Percentiles rank a stretch among this genome's conserved stretches.
Conservation (phyloP, 2,113 vertebrate species). For the Cricetomys ansorgei region DNA sequence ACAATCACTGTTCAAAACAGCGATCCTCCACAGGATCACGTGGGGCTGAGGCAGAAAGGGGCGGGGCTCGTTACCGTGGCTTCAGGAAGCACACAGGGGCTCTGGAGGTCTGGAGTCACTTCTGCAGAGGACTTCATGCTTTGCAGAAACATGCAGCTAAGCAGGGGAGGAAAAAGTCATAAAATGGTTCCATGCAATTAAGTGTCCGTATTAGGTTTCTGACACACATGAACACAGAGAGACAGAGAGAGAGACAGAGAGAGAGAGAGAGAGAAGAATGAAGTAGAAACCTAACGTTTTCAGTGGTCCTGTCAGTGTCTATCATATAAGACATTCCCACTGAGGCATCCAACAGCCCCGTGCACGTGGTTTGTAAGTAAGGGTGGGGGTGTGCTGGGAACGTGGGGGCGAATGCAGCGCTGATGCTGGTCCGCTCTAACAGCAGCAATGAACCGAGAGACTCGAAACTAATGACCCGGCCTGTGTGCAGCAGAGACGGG, state of each 20-base stretch:
- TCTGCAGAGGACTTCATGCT: conserved; percentile 54
- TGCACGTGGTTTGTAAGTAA: neutral
- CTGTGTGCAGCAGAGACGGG: neutral
- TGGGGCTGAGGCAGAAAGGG: neutral
- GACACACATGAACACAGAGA: too few species aligned
- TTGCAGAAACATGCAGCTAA: conserved; percentile 69
- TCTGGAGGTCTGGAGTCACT: conserved; percentile 23
- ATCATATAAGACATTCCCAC: neutral
- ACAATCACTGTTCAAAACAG: neutral
- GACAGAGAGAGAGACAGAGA: too few species aligned
- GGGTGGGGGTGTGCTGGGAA: neutral
- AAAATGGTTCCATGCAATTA: neutral
- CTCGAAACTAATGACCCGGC: neutral
- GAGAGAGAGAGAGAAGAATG: neutral
- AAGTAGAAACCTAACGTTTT: conserved; percentile 21
- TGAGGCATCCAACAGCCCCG: neutral
- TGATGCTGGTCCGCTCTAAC: too few species aligned
- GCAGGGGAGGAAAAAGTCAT: conserved; percentile 27
- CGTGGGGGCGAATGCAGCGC: neutral
- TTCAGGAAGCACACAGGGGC: neutral
- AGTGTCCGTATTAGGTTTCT: neutral
- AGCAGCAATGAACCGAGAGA: neutral
- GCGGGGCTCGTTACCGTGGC: neutral
- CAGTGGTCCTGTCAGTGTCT: neutral
- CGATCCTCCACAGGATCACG: neutral